A percentile compares a stretch with the other conserved stretches of the same genome.
Evolutionary conservation across 2,888 invertebrate genomes (phyloP).

Genomic region (Apocheima hispidaria): DNA sequence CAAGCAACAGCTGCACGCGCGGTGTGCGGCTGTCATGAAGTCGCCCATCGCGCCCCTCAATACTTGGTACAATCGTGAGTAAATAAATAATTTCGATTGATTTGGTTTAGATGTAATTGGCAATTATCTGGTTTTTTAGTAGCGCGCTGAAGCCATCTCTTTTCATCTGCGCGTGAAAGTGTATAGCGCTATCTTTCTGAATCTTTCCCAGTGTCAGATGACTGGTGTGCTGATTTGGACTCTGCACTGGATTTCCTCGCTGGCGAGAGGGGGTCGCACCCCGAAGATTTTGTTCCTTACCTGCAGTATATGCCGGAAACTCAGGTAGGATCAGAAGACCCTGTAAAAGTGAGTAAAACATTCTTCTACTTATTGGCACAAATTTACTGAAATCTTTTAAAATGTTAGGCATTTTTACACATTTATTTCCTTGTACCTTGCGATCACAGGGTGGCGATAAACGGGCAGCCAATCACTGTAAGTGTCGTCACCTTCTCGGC

Average conservation of each 20-base stretch:
- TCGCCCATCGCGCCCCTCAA: conserved; percentile 93
- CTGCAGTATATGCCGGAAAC: conserved; percentile 92
- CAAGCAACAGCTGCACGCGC: conserved; percentile 90
- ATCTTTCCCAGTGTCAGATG: conserved; percentile 82
- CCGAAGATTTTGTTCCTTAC: conserved; percentile 95
- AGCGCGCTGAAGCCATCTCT: no score
- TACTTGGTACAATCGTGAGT: conserved; percentile 90
- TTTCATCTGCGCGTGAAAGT: no score
- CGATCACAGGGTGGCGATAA: neutral
- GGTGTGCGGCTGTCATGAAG: conserved; percentile 90
- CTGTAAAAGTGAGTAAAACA: conserved; percentile 26
- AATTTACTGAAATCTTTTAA: conserved; percentile 41
- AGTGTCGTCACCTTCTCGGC: no score
- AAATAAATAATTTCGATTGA: neutral
- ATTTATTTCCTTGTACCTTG: neutral
- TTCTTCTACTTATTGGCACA: conserved; percentile 13
- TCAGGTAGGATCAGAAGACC: conserved; percentile 76
- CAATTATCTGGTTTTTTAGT: no score
- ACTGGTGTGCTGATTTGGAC: conserved; percentile 91
- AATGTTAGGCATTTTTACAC: conserved; percentile 3
- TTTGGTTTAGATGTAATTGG: no score
- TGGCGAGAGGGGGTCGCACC: conserved; percentile 92
- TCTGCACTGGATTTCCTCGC: conserved; percentile 94
- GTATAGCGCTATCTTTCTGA: no score
- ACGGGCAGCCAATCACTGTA: neutral